Base-by-base conservation (phyloP, 2,888 invertebrate species). In the Caenorhabditis sp. region DNA sequence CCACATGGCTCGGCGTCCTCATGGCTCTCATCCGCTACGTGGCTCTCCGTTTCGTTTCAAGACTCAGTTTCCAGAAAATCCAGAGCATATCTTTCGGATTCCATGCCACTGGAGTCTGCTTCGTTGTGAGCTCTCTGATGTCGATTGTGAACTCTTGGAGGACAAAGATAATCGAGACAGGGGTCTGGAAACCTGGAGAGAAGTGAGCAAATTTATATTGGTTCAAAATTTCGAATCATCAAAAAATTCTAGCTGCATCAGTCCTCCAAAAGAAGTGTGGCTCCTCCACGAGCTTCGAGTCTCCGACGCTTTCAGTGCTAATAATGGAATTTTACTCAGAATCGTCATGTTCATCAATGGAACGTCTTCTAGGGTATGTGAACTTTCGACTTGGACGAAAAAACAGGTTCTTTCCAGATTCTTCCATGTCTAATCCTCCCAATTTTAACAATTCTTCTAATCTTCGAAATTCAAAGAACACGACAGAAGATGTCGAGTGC, bases 401-500 rank as follows among this genome's bases (percentile, higher is more conserved):
- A n/a, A n/a, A n/a, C n/a, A n/a, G n/a, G n/a, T n/a, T n/a, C n/a
- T 28, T 12, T 69, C n/a, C 58, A 74, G 63, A 54, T 74, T 6
- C n/a, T 74, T 22, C 74, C 74, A 41, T 64, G 63, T 56, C 12
- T 64, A 7, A 24, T 74, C 0, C 26, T 74, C 2, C 74, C 74
- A n/a, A 16, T 56, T n/a, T 24, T 74, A 2, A 74, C 74, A 3
- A 28, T 54, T 10, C 16, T 74, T 19, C 10, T 74, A 1, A 61
- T 74, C n/a, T 1, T 64, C 19, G 74, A 74, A 16, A 47, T 74
- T 14, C 12, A 24, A 31, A 14, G 35, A 41, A 35, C 73, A 2
- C 14, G 49, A 16, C 24, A 54, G n/a, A 68, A n/a, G 14, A 24
- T 49, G 7, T 16, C 49, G 1, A 31, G n/a, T 38, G 4, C 68